These are phyloP conservation scores for Sepioteuthis lessoniana DNA, from an alignment of 2,888 invertebrate species.

Conservation along the genomic window DNA sequence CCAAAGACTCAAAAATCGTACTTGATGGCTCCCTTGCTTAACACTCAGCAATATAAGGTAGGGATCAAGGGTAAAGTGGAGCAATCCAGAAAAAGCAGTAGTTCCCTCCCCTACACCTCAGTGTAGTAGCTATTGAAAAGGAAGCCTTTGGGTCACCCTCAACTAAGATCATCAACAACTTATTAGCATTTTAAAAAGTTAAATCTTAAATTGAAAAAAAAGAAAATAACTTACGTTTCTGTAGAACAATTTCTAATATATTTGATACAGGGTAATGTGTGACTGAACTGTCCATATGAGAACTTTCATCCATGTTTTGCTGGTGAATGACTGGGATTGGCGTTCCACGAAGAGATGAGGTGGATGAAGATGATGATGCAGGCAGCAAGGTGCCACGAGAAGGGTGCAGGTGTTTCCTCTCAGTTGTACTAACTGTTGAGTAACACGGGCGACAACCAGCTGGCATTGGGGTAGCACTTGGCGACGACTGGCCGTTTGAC, in stretches of 20 bases:
- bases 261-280: slow-evolving; percentile 45
- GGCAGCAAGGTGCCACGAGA: slow-evolving; percentile 34
- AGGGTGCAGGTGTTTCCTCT: slow-evolving; percentile 35
- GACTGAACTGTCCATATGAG: slow-evolving; percentile 12
- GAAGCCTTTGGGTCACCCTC: too few relatives aligned
- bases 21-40: too few relatives aligned
- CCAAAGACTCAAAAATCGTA: too few relatives aligned
- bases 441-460: slow-evolving; percentile 43
- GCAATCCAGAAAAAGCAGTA: too few relatives aligned
- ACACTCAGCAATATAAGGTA: too few relatives aligned
- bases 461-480: slow-evolving; percentile 35
- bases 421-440: background rate
- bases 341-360: slow-evolving; percentile 37
- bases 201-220: background rate
- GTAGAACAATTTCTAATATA: slow-evolving; percentile 58
- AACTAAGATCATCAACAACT: too few relatives aligned
- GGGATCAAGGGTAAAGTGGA: too few relatives aligned
- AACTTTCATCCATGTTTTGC: slow-evolving; percentile 13
- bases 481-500: slow-evolving; percentile 39
- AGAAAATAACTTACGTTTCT: slow-evolving; percentile 58
- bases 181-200: background rate
- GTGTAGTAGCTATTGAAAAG: too few relatives aligned
- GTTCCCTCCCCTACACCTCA: too few relatives aligned
- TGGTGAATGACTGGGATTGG: slow-evolving; percentile 34
- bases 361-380: slow-evolving; percentile 43